Evolutionary conservation across 30 jellyfish, hydroid and myxozoan species (phyloP).

Genomic region (Hydra vulgaris): DNA sequence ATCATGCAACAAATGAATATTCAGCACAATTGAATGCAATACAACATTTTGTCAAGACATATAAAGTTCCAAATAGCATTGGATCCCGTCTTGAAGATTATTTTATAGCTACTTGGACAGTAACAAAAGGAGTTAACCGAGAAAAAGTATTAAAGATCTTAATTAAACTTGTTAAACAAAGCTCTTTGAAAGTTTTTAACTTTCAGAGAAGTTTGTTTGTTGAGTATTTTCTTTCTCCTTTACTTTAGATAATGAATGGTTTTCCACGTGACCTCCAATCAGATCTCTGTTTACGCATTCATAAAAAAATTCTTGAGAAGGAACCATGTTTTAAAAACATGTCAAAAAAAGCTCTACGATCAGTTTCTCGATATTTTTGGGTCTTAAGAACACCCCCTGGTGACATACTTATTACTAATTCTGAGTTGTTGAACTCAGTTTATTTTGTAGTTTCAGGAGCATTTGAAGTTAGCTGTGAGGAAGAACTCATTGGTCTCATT

Average conservation of each 20-base stretch:
- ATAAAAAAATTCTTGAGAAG: slow-evolving; percentile 54
- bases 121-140: slow-evolving; percentile 67
- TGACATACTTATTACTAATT: slow-evolving; percentile 49
- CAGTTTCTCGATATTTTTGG: slow-evolving; percentile 53
- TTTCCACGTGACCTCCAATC: slow-evolving; percentile 91
- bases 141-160: too few species aligned
- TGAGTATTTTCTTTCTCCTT: neutral
- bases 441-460: slow-evolving; percentile 76
- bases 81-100: slow-evolving; percentile 60
- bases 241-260: slow-evolving; percentile 39
- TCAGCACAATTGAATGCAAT: slow-evolving; percentile 51
- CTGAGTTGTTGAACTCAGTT: slow-evolving; percentile 44
- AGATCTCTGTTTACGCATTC: slow-evolving; percentile 74
- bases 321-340: slow-evolving; percentile 44
- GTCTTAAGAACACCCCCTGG: slow-evolving; percentile 88
- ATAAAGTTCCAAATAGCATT: slow-evolving; percentile 54
- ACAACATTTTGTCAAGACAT: slow-evolving; percentile 43
- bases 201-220: too few species aligned
- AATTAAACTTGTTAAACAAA: too few species aligned
- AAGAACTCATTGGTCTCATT: slow-evolving; percentile 66
- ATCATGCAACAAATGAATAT: slow-evolving; percentile 37
- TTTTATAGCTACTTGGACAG: slow-evolving; percentile 82
- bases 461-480: slow-evolving; percentile 44
- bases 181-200: too few species aligned
- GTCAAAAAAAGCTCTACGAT: slow-evolving; percentile 56